Conservation (phyloP, 2,888 invertebrate genomes). For the Melanargia galathea region DNA sequence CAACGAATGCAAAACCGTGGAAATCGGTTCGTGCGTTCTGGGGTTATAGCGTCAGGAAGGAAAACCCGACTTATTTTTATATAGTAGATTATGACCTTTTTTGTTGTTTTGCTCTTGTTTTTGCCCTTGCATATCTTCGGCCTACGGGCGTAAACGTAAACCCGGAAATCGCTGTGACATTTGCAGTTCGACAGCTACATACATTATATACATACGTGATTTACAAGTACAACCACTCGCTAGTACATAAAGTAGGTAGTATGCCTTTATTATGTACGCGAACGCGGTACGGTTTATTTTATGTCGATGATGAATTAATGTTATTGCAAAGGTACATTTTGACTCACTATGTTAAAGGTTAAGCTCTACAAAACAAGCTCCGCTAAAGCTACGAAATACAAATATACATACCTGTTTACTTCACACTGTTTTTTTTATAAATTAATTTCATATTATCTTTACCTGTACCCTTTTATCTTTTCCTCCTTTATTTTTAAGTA, state of each 20-base stretch:
- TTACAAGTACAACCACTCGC: slow-evolving; percentile 9
- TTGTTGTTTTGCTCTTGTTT: slow-evolving; percentile 41
- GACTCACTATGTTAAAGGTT: slow-evolving; percentile 16
- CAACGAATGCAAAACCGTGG: too few relatives aligned
- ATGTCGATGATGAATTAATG: slow-evolving; percentile 26
- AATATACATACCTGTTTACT: not conserved
- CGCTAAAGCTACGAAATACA: slow-evolving; percentile 14
- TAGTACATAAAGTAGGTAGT: not conserved
- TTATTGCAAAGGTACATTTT: slow-evolving; percentile 19
- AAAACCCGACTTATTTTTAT: too few relatives aligned
- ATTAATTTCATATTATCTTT: too few relatives aligned
- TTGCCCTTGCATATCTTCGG: slow-evolving; percentile 40
- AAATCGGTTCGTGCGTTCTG: too few relatives aligned
- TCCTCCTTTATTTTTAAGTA: too few relatives aligned
- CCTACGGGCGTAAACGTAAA: slow-evolving; percentile 36
- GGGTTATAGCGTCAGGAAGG: too few relatives aligned
- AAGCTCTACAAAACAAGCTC: not conserved
- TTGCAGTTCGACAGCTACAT: slow-evolving; percentile 33
- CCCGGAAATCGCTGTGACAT: slow-evolving; percentile 41
- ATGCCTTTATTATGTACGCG: slow-evolving; percentile 15
- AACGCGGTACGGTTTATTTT: slow-evolving; percentile 18
- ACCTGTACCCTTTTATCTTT: too few relatives aligned
- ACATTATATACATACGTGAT: slow-evolving; percentile 21
- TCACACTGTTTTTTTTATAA: not conserved
- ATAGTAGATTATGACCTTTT: slow-evolving; percentile 38